These are phyloP conservation scores for Piaya cayana DNA, from an alignment of 2,113 vertebrate genomes.

Conservation along the genomic window DNA sequence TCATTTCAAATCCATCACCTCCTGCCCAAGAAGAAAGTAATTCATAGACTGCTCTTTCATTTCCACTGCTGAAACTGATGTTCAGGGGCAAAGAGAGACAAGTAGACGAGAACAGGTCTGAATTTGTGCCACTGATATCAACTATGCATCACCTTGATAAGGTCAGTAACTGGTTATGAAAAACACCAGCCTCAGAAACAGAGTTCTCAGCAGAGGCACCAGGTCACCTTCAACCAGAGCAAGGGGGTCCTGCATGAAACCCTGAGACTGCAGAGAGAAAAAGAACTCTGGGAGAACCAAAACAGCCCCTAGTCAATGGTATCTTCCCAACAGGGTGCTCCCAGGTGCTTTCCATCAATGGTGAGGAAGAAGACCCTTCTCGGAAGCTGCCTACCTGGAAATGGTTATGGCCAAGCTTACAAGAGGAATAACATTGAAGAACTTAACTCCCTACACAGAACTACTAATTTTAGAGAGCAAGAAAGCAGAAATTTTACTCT, in stretches of 20 bases:
- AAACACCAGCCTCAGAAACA: not conserved
- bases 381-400: not conserved
- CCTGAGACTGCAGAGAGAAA: not conserved
- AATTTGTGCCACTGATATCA: not conserved
- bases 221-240: not conserved
- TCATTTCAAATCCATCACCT: not conserved
- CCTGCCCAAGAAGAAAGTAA: not conserved
- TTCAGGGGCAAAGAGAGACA: not conserved
- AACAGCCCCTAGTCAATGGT: fast-evolving
- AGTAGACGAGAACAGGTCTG: not conserved
- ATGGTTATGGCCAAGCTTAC: not conserved
- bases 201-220: not conserved
- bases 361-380: not conserved
- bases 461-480: not conserved
- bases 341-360: not conserved
- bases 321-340: not conserved
- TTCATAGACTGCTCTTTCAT: not conserved
- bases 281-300: fast-evolving
- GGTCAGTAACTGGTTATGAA: not conserved
- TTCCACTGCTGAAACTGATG: not conserved
- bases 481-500: not conserved
- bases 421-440: not conserved
- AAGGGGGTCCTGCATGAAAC: not conserved
- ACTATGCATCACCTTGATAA: not conserved
- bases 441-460: not conserved